Conservation (phyloP, 2,888 invertebrate species). For the Chorisops tibialis region DNA sequence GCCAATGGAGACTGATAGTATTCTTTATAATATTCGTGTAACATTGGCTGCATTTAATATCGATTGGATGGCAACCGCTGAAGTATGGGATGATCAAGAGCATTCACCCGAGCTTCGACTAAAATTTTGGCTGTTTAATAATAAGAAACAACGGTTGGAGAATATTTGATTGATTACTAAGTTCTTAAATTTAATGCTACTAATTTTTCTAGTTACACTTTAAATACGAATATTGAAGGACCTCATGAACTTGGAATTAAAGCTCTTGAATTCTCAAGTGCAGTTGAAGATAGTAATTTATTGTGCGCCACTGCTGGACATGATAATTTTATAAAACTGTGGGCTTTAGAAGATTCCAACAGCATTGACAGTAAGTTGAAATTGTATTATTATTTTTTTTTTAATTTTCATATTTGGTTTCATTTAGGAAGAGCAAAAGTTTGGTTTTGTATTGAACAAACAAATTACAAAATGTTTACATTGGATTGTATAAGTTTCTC, state of each 20-base stretch:
- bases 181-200: background rate
- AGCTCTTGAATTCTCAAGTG: conserved; percentile 58
- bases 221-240: conserved; percentile 71
- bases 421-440: conserved; percentile 54
- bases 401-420: background rate
- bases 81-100: conserved; percentile 59
- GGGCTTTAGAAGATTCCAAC: conserved; percentile 60
- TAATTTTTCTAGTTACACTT: conserved; percentile 55
- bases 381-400: background rate
- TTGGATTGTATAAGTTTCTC: conserved; percentile 64
- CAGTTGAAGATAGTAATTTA: conserved; percentile 54
- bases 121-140: conserved; percentile 71
- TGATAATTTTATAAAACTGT: conserved; percentile 69
- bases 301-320: conserved; percentile 64
- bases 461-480: conserved; percentile 60
- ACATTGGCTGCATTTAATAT: conserved; percentile 64
- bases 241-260: conserved; percentile 65
- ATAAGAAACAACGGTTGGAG: conserved; percentile 57
- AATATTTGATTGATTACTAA: conserved; percentile 31
- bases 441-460: conserved; percentile 66
- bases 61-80: conserved; percentile 73
- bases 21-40: conserved; percentile 64
- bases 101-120: conserved; percentile 62
- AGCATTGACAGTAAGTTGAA: conserved; percentile 55
- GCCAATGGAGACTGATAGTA: conserved; percentile 59